A percentile compares a stretch with the other conserved stretches of the same genome.
phyloP scores from a whole-genome alignment of 2,888 invertebrate species.

The Dicyrtomina minuta region DNA sequence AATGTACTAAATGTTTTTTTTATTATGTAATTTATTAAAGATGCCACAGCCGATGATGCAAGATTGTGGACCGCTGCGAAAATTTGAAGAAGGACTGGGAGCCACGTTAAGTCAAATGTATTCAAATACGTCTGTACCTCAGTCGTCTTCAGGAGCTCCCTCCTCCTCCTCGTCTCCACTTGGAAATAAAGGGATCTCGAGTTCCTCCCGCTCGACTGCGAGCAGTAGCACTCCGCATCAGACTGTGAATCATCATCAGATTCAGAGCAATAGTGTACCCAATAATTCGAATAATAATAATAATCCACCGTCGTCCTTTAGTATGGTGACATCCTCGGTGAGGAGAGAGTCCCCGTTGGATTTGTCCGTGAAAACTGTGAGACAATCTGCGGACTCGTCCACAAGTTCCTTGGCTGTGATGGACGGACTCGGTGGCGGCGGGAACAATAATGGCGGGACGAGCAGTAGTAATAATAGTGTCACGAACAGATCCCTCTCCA shows the following conservation, averaged over 20 bases:
- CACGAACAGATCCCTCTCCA: slow-evolving; percentile 42
- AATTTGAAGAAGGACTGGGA: slow-evolving; percentile 53
- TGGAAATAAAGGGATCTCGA: slow-evolving; percentile 14
- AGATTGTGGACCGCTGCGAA: slow-evolving; percentile 37
- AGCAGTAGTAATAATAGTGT: slow-evolving; percentile 22
- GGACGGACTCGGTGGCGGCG: slow-evolving; percentile 32
- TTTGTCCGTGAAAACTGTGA: slow-evolving; percentile 83
- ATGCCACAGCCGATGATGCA: slow-evolving; percentile 23
- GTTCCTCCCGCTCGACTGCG: slow-evolving; percentile 21
- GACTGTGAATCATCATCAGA: slow-evolving; percentile 16
- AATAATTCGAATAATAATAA: slow-evolving; percentile 23
- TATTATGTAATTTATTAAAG: slow-evolving; percentile 13
- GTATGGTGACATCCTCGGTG: no score
- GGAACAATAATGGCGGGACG: no score
- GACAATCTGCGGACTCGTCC: slow-evolving; percentile 85
- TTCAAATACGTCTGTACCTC: slow-evolving; percentile 31
- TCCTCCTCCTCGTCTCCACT: slow-evolving; percentile 38
- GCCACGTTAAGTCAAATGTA: slow-evolving; percentile 53
- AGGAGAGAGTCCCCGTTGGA: slow-evolving; percentile 76
- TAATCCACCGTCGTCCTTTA: no score
- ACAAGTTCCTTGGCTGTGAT: slow-evolving; percentile 58
- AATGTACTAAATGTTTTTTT: background rate
- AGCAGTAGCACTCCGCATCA: slow-evolving; percentile 2
- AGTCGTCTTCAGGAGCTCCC: slow-evolving; percentile 33
- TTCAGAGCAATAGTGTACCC: slow-evolving; percentile 10